Evolutionary conservation across 2,113 vertebrate genomes (phyloP).

Genomic region (Ellobius talpinus): DNA sequence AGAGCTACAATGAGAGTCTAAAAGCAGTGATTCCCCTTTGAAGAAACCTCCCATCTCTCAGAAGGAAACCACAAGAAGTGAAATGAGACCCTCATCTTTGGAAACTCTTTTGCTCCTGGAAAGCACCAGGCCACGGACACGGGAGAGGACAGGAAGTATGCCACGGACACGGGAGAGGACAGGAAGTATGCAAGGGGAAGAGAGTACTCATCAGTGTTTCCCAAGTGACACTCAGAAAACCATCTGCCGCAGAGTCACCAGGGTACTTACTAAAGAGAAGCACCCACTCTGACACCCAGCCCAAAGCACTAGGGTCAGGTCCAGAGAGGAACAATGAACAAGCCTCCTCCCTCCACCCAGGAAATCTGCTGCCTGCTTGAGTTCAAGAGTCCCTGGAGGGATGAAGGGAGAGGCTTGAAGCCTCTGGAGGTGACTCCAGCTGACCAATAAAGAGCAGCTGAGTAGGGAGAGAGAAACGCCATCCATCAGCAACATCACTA

Average conservation of each 20-base stretch:
- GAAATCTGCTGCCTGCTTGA: not conserved
- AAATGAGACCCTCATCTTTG: conserved; percentile 3
- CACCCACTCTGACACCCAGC: not conserved
- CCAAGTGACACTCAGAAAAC: not conserved
- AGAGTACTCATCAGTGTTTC: not conserved
- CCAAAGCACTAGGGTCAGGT: not conserved
- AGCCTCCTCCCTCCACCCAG: not conserved
- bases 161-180: not conserved
- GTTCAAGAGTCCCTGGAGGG: not conserved
- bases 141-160: too few species aligned
- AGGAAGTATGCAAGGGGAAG: not conserved
- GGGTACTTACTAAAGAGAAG: not conserved
- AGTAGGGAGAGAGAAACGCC: not conserved
- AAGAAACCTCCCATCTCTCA: not conserved
- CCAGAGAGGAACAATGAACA: not conserved
- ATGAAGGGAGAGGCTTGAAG: not conserved
- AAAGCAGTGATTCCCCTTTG: not conserved
- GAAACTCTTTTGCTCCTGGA: not conserved
- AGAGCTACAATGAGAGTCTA: not conserved
- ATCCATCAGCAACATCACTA: conserved; percentile 27
- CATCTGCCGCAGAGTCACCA: not conserved
- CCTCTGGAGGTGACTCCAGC: not conserved
- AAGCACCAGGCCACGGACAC: not conserved
- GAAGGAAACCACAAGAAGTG: not conserved
- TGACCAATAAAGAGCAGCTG: conserved; percentile 14